phyloP scores from a whole-genome alignment of 2,797 vertebrate genomes.

The Neoniphon sammara region DNA sequence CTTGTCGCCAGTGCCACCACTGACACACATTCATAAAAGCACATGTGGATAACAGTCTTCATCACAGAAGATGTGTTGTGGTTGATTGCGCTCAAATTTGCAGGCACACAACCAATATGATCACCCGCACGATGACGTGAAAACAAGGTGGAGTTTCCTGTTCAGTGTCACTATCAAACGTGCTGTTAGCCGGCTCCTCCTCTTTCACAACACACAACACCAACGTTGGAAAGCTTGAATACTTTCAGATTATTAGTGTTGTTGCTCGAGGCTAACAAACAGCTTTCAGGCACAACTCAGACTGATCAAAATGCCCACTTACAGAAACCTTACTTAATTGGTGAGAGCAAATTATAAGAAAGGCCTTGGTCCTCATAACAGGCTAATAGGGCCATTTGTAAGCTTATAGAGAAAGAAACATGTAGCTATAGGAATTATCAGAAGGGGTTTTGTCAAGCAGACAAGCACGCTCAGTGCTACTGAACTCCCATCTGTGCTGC shows the following conservation, averaged over 20 bases:
- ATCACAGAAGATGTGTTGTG: background rate
- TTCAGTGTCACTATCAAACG: slow-evolving; percentile 15
- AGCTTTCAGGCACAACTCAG: background rate
- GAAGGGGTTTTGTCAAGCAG: slow-evolving; percentile 47
- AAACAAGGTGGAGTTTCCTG: slow-evolving; percentile 66
- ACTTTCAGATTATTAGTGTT: background rate
- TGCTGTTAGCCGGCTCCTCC: too few species aligned
- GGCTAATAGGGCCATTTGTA: background rate
- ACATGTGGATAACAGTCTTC: background rate
- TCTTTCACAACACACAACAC: too few species aligned
- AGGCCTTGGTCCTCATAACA: background rate
- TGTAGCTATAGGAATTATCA: slow-evolving; percentile 14
- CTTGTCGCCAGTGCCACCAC: background rate
- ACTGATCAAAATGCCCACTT: background rate
- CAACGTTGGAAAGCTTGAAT: background rate
- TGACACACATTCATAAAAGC: background rate
- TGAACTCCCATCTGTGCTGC: slow-evolving; percentile 71
- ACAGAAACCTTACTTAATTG: too few species aligned
- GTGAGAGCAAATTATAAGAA: too few species aligned
- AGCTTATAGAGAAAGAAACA: slow-evolving; percentile 50
- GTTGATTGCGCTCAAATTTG: background rate
- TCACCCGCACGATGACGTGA: background rate
- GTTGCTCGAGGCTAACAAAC: background rate
- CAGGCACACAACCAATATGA: background rate
- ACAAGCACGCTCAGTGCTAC: slow-evolving; percentile 61